These are phyloP conservation scores for Podargus strigoides DNA, from an alignment of 2,797 vertebrate species.

Conservation along the genomic window DNA sequence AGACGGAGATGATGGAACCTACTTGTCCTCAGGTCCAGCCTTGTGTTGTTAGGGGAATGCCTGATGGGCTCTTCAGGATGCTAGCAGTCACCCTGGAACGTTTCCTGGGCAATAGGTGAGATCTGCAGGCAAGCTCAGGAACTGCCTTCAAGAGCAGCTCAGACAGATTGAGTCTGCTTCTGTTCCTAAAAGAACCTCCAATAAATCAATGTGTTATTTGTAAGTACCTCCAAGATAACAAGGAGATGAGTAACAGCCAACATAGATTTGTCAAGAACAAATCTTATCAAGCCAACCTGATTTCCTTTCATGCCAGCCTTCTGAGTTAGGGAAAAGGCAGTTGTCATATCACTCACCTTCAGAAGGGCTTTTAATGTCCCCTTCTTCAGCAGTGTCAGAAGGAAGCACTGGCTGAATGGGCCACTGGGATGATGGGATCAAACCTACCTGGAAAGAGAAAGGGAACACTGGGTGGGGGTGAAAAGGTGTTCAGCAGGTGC, in stretches of 20 bases:
- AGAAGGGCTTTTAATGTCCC: neutral
- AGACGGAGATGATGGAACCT: neutral
- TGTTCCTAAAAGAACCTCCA: neutral
- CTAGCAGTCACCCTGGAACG: neutral
- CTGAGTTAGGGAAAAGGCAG: neutral
- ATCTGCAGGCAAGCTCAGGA: neutral
- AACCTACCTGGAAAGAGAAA: neutral
- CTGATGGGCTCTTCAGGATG: neutral
- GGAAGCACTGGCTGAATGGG: neutral
- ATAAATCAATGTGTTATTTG: conserved; percentile 21
- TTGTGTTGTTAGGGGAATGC: rapidly evolving
- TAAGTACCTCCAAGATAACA: conserved; percentile 25
- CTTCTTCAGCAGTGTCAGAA: neutral
- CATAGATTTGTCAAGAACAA: conserved; percentile 24
- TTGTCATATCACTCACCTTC: neutral
- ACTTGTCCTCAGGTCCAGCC: neutral
- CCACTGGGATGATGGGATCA: neutral
- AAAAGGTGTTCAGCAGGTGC: neutral
- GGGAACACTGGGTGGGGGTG: neutral
- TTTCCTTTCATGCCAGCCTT: conserved; percentile 39
- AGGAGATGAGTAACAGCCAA: conserved; percentile 23
- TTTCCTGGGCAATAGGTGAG: neutral
- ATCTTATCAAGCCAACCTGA: conserved; percentile 47
- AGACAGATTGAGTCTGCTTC: neutral
- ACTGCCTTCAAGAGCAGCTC: neutral